Evolutionary conservation across 2,888 invertebrate species (phyloP).

Genomic region (Spodoptera littoralis): DNA sequence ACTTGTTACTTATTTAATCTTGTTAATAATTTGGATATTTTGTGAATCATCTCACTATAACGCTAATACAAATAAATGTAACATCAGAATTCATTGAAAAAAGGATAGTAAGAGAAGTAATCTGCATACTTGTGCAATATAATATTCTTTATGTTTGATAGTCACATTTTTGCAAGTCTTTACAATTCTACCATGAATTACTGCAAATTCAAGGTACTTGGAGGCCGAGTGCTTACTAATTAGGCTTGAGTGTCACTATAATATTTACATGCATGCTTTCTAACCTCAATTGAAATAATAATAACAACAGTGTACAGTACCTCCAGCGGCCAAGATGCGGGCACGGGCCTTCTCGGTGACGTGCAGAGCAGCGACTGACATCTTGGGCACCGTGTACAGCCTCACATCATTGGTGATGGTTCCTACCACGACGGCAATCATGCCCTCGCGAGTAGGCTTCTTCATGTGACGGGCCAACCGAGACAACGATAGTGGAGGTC

Average conservation of each 20-base stretch:
- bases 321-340: slow-evolving; percentile 98
- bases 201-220: too few relatives aligned
- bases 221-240: too few relatives aligned
- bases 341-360: slow-evolving; percentile 98
- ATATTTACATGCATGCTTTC: slow-evolving; percentile 39
- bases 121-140: too few relatives aligned
- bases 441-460: slow-evolving; percentile 94
- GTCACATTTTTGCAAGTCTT: too few relatives aligned
- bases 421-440: slow-evolving; percentile 98
- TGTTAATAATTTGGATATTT: too few relatives aligned
- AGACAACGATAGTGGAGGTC: slow-evolving; percentile 97
- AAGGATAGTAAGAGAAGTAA: too few relatives aligned
- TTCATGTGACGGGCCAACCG: slow-evolving; percentile 96
- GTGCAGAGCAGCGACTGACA: slow-evolving; percentile 97
- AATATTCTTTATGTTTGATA: too few relatives aligned
- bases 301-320: slow-evolving; percentile 78
- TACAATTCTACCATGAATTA: too few relatives aligned
- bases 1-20: too few relatives aligned
- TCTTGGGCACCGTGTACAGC: slow-evolving; percentile 96
- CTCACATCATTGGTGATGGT: slow-evolving; percentile 98
- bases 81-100: too few relatives aligned
- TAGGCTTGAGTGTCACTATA: background rate
- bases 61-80: too few relatives aligned
- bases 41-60: too few relatives aligned
- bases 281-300: slow-evolving; percentile 44